These are phyloP conservation scores for Heloderma charlesbogerti DNA, from an alignment of 2,113 vertebrate genomes.

Conservation along the genomic window DNA sequence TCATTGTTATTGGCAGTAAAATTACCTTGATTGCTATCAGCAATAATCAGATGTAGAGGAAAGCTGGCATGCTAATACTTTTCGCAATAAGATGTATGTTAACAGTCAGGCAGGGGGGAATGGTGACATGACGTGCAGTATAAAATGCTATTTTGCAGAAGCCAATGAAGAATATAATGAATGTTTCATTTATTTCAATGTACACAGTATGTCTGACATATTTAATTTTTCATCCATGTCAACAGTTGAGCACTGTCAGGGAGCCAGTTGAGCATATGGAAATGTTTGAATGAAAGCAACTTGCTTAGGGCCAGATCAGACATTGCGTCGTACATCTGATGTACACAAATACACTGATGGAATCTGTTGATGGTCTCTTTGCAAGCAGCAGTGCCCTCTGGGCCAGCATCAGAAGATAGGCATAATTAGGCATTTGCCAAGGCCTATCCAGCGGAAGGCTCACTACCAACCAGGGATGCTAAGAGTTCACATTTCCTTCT, in stretches of 20 bases:
- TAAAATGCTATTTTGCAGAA: conserved; percentile 67
- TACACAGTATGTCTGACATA: conserved; percentile 50
- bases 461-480: not conserved
- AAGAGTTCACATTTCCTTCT: not conserved
- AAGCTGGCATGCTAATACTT: conserved; percentile 69
- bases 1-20: conserved; percentile 82
- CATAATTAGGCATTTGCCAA: not conserved
- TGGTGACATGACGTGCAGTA: conserved; percentile 60
- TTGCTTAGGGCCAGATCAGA: not conserved
- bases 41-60: conserved; percentile 84
- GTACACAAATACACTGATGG: not conserved
- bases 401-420: not conserved
- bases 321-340: not conserved
- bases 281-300: conserved; percentile 45
- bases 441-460: not conserved
- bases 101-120: conserved; percentile 36
- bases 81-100: conserved; percentile 57
- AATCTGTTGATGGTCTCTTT: not conserved
- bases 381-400: not conserved
- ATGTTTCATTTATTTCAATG: conserved; percentile 51
- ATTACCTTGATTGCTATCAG: conserved; percentile 81
- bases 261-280: conserved; percentile 31
- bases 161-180: conserved; percentile 64
- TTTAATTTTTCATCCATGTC: conserved; percentile 62
- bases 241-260: conserved; percentile 53